Conservation (phyloP, 2,888 invertebrate genomes). For the Eupsilia transversa region DNA sequence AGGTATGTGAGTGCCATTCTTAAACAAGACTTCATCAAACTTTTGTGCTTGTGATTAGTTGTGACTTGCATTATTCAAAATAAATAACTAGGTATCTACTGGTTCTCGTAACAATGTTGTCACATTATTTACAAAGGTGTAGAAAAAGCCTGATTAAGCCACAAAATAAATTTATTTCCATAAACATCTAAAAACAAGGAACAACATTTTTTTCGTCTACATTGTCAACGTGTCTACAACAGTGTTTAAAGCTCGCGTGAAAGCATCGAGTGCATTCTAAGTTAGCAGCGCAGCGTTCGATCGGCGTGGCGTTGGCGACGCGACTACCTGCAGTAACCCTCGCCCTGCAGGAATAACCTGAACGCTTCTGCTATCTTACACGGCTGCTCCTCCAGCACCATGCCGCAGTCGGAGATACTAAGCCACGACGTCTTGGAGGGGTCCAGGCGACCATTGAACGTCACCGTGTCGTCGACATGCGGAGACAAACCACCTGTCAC, state of each 20-base stretch:
- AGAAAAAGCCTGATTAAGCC: slow-evolving; percentile 78
- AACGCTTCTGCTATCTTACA: slow-evolving; percentile 99
- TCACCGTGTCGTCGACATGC: slow-evolving; percentile 99
- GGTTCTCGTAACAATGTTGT: background rate
- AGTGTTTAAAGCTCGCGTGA: slow-evolving; percentile 89
- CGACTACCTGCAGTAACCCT: slow-evolving; percentile 96
- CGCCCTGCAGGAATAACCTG: slow-evolving; percentile 99
- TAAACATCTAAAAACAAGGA: slow-evolving; percentile 87
- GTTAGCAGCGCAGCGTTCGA: slow-evolving; percentile 79
- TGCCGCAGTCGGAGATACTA: slow-evolving; percentile 99
- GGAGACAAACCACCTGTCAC: slow-evolving; percentile 98
- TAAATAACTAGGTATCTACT: background rate
- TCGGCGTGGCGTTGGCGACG: slow-evolving; percentile 66
- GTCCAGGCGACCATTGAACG: slow-evolving; percentile 98
- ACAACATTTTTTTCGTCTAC: slow-evolving; percentile 85
- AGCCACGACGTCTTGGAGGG: slow-evolving; percentile 99
- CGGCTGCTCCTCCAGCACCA: slow-evolving; percentile 99
- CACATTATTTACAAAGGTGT: slow-evolving; percentile 56
- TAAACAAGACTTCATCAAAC: background rate
- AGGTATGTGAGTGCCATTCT: background rate
- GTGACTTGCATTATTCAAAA: background rate
- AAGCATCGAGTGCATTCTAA: slow-evolving; percentile 88
- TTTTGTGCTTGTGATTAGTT: slow-evolving; percentile 10
- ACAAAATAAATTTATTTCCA: slow-evolving; percentile 88
- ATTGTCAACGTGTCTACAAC: slow-evolving; percentile 86